A percentile compares a stretch with the other conserved stretches of the same genome.
Conservation (phyloP, 1,140 invertebrate species). For the Trachymyrmex cornetzi region DNA sequence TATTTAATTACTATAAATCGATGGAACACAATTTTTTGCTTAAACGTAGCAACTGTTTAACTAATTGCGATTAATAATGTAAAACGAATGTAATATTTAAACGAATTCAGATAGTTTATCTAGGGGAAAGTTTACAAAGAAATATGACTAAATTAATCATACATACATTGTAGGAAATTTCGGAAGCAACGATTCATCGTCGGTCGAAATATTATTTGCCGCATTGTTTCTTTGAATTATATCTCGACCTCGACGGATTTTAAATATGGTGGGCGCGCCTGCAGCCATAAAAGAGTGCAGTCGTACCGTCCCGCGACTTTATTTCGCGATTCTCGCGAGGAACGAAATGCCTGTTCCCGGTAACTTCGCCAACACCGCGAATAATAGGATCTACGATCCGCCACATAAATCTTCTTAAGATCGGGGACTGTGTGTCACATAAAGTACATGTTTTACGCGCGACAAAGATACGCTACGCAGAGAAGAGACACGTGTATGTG, state of each 20-base stretch:
- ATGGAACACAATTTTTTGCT: background rate
- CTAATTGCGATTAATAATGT: constrained; percentile 33
- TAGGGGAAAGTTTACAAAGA: background rate
- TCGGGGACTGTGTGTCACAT: constrained; percentile 60
- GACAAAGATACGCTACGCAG: constrained; percentile 25
- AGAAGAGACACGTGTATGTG: constrained; percentile 9
- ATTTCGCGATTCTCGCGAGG: constrained; percentile 61
- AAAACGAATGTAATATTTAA: background rate
- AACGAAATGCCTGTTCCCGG: constrained; percentile 56
- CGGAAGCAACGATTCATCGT: background rate
- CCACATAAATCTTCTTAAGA: constrained; percentile 63
- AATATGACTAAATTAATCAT: constrained; percentile 30
- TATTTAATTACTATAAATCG: background rate
- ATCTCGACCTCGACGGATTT: constrained; percentile 39
- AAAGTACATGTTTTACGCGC: constrained; percentile 64
- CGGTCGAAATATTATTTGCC: constrained; percentile 30
- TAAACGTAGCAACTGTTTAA: background rate
- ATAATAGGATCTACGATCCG: constrained; percentile 65
- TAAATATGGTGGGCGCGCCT: constrained; percentile 49
- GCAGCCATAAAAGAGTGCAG: constrained; percentile 56
- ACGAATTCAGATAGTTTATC: constrained; percentile 1
- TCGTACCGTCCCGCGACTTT: constrained; percentile 54
- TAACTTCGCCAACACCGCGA: constrained; percentile 59
- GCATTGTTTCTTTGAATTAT: constrained; percentile 53
- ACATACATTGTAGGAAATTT: constrained; percentile 32